Base-by-base conservation (phyloP, 2,113 vertebrate species). In the Istiophorus platypterus region DNA sequence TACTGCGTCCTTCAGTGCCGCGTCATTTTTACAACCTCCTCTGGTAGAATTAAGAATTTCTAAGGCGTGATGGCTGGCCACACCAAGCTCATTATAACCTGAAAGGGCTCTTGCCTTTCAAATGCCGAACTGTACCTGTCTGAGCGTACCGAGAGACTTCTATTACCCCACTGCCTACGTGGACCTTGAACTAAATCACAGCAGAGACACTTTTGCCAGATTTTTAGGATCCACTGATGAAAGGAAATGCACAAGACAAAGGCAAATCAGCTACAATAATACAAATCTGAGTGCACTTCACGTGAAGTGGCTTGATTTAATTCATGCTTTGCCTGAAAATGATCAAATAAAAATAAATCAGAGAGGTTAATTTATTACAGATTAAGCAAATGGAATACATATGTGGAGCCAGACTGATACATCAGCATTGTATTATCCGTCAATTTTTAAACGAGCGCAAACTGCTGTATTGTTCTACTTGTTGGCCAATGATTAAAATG, bases 41-140 rank as follows among this genome's bases (percentile, higher is more conserved):
- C 26, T n/a, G 51, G 39, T 62, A 37, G 75, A 74, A 71, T 80
- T 18, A 39, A 13, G 52, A 34, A n/a, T 65, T 41, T 49, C 18
- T 8, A 65, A 77, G 58, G 37, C 39, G 69, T 39, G 62, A 62
- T 68, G 72, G 72, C 41, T 12, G 52, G 15, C 61, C 42, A 66
- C 76, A 39, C 68, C 54, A 52, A 81, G 78, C 82, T 86, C 80
- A 91, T 91, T 92, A 90, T 76, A 79, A 81, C 78, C 85, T 87
- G 76, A 82, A 74, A 88, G 80, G 65, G 73, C 56, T 13, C 41
- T 71, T 37, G 47, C 39, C 69, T 82, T 89, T 91, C 80, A 81
- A 82, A 90, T 73, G 74, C 84, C 71, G 78, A 87, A 86, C 68
- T 24, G 70, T 77, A 61, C 47, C 62, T 57, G 74, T 15, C 54